Conservation (phyloP, 1,140 invertebrate species). For the Drosophila rufa region DNA sequence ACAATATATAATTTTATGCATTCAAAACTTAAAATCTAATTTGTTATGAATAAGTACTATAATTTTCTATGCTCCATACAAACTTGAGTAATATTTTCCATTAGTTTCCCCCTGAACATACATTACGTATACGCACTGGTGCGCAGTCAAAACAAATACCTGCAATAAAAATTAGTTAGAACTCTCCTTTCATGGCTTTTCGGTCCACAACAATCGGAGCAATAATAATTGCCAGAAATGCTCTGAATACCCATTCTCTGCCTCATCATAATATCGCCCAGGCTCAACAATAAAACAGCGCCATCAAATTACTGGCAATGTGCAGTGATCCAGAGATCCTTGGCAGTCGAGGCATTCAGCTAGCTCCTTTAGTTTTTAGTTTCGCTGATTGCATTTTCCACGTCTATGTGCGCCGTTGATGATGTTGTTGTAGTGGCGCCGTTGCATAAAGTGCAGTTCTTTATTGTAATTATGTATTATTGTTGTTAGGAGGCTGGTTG, state of each 20-base stretch:
- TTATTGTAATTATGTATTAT: slow-evolving; percentile 67
- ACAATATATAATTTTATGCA: too few species aligned
- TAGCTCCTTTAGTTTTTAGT: slow-evolving; percentile 47
- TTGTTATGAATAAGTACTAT: not conserved
- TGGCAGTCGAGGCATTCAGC: slow-evolving; percentile 20
- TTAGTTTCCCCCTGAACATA: not conserved
- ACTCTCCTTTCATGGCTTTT: not conserved
- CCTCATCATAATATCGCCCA: not conserved
- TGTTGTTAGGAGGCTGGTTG: slow-evolving; percentile 46
- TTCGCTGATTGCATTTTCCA: slow-evolving; percentile 67
- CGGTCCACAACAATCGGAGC: not conserved
- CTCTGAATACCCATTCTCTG: slow-evolving; percentile 17
- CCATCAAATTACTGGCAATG: slow-evolving; percentile 45
- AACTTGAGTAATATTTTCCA: not conserved
- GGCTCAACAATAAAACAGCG: slow-evolving; percentile 29
- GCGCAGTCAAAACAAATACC: not conserved
- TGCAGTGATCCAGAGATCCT: slow-evolving; percentile 33
- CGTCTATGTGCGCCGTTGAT: slow-evolving; percentile 8
- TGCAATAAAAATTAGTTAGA: slow-evolving; percentile 6
- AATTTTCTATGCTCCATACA: not conserved
- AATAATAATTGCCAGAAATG: slow-evolving; percentile 41
- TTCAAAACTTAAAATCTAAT: too few species aligned
- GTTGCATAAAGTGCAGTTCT: slow-evolving; percentile 66
- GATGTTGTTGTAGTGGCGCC: slow-evolving; percentile 38
- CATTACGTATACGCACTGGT: slow-evolving; percentile 43